These are phyloP conservation scores for Streblospio benedicti DNA, from an alignment of 1,140 invertebrate species.

Conservation along the genomic window DNA sequence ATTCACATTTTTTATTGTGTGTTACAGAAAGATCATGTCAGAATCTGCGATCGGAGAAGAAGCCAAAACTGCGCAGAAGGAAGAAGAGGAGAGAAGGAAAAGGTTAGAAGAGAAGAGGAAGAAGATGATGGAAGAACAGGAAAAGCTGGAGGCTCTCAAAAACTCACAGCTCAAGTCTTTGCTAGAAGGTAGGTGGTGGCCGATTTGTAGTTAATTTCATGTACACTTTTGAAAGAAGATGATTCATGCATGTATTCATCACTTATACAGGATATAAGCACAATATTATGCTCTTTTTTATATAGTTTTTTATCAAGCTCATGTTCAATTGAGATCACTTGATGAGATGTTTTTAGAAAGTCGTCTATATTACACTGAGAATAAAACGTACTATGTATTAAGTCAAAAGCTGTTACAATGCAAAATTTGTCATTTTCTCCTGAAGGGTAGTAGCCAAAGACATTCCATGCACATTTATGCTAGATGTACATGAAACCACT, in stretches of 20 bases:
- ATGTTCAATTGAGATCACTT: not conserved
- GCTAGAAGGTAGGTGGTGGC: conserved; percentile 30
- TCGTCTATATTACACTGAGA: not conserved
- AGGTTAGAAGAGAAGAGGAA: conserved; percentile 37
- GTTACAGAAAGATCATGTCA: conserved; percentile 78
- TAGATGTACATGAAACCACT: no score
- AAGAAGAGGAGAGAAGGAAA: conserved; percentile 71
- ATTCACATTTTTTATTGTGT: no score
- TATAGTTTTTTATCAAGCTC: not conserved
- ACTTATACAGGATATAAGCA: not conserved
- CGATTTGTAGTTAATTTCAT: conserved; percentile 4
- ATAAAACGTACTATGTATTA: no score
- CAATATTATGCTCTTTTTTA: not conserved
- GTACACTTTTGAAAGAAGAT: not conserved
- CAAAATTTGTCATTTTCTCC: no score
- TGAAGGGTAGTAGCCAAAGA: no score
- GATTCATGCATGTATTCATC: not conserved
- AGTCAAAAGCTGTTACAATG: no score
- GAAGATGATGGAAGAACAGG: conserved; percentile 18
- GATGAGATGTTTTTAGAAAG: not conserved
- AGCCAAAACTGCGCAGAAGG: conserved; percentile 80
- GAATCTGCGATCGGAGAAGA: conserved; percentile 84
- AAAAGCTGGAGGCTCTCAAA: conserved; percentile 24
- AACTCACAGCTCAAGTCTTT: conserved; percentile 42
- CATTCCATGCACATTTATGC: no score